These are phyloP conservation scores for Carduelis carduelis DNA, from an alignment of 2,797 vertebrate genomes.

Conservation along the genomic window DNA sequence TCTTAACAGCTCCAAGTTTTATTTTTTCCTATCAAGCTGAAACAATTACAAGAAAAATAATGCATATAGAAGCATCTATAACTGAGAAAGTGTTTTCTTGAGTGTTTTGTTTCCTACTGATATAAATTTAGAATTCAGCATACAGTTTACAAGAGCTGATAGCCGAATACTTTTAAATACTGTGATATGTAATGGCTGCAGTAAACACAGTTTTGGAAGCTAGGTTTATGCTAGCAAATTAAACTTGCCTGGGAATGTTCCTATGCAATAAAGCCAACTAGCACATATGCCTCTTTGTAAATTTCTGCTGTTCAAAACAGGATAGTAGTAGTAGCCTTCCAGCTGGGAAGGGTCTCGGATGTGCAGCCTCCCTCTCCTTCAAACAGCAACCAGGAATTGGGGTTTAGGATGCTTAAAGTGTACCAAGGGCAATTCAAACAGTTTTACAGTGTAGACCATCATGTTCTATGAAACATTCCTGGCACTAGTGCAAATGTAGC, in stretches of 20 bases:
- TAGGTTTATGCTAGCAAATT: background rate
- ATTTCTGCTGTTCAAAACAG: background rate
- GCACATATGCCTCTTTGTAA: background rate
- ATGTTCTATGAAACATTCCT: background rate
- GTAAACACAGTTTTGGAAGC: constrained; percentile 21
- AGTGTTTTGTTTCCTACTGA: background rate
- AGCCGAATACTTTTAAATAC: constrained; percentile 36
- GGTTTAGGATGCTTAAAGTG: background rate
- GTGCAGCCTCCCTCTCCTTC: background rate
- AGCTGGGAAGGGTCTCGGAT: background rate
- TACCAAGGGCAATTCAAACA: fast-evolving
- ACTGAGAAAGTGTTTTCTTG: background rate
- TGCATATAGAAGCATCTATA: background rate
- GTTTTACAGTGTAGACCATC: background rate
- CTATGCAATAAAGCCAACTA: background rate
- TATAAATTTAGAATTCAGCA: background rate
- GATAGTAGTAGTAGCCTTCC: background rate
- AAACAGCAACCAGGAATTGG: background rate
- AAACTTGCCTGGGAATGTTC: background rate
- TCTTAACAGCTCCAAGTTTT: background rate
- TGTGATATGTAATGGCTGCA: background rate
- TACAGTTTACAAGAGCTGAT: background rate
- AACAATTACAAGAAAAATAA: constrained; percentile 28
- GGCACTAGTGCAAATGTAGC: background rate
- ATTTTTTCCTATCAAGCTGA: background rate